phyloP scores from a whole-genome alignment of 2,888 invertebrate species.

The Drosophila eohydei region DNA sequence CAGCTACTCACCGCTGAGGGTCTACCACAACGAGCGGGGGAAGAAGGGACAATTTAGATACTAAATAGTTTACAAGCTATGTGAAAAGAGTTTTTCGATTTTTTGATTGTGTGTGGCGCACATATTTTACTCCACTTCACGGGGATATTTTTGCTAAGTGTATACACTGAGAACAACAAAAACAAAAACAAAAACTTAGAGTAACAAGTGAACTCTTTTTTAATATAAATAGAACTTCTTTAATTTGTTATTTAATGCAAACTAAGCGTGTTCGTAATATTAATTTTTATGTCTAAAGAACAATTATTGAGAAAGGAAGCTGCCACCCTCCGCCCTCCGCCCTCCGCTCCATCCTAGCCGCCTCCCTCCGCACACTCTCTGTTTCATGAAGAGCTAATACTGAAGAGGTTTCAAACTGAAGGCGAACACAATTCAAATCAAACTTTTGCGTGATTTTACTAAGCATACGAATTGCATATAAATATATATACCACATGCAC shows the following conservation, averaged over 20 bases:
- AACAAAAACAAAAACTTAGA: conserved; percentile 13
- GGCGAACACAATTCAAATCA: conserved; percentile 59
- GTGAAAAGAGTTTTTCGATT: conserved; percentile 14
- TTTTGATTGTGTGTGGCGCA: conserved; percentile 34
- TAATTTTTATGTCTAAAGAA: conserved; percentile 58
- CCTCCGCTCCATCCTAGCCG: conserved; percentile 7
- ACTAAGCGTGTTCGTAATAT: conserved; percentile 76
- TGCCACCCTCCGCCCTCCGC: conserved; percentile 37
- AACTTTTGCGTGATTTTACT: conserved; percentile 76
- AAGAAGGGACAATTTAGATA: conserved; percentile 93
- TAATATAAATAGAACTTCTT: conserved; percentile 54
- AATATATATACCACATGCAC: conserved; percentile 32
- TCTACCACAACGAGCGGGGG: conserved; percentile 92
- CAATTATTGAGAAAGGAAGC: conserved; percentile 43
- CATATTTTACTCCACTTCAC: conserved; percentile 21
- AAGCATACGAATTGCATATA: conserved; percentile 58
- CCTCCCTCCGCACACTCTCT: conserved; percentile 28
- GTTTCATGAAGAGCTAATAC: conserved; percentile 32
- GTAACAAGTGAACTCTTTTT: conserved; percentile 30
- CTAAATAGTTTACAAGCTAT: conserved; percentile 83
- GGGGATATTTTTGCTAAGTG: conserved; percentile 73
- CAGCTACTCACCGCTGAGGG: conserved; percentile 91
- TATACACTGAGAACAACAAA: conserved; percentile 56
- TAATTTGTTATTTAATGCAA: conserved; percentile 78
- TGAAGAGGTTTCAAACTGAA: conserved; percentile 59